Conservation (phyloP, 2,888 invertebrate species). For the Odontocolon sp. region DNA sequence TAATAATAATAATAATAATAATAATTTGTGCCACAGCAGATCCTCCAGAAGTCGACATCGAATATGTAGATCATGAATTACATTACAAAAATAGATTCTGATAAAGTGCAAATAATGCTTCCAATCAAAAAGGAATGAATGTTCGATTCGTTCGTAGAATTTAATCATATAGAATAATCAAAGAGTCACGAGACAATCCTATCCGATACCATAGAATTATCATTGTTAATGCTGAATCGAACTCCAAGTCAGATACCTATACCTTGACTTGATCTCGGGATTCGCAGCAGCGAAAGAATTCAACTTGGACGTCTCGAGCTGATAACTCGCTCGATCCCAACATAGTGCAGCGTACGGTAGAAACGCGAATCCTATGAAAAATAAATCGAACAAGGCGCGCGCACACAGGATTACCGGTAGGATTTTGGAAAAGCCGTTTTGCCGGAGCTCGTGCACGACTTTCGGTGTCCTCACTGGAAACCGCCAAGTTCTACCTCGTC, state of each 20-base stretch:
- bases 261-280: too few species aligned
- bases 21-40: background rate
- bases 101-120: background rate
- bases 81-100: background rate
- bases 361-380: constrained; percentile 42
- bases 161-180: background rate
- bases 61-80: background rate
- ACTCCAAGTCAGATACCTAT: background rate
- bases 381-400: constrained; percentile 33
- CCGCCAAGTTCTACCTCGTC: background rate
- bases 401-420: constrained; percentile 35
- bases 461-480: constrained; percentile 2
- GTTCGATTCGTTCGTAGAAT: background rate
- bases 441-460: constrained; percentile 13
- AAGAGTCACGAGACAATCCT: constrained; percentile 7
- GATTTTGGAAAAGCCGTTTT: constrained; percentile 45
- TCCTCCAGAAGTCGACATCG: background rate
- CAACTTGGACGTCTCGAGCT: constrained; percentile 7
- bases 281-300: background rate
- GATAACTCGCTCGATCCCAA: constrained; percentile 37
- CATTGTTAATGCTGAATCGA: constrained; percentile 35
- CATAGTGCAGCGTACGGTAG: background rate
- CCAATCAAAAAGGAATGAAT: constrained; percentile 5
- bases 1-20: background rate
- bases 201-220: background rate